Conservation (phyloP, 2,797 vertebrate genomes). For the Ibycter americanus region DNA sequence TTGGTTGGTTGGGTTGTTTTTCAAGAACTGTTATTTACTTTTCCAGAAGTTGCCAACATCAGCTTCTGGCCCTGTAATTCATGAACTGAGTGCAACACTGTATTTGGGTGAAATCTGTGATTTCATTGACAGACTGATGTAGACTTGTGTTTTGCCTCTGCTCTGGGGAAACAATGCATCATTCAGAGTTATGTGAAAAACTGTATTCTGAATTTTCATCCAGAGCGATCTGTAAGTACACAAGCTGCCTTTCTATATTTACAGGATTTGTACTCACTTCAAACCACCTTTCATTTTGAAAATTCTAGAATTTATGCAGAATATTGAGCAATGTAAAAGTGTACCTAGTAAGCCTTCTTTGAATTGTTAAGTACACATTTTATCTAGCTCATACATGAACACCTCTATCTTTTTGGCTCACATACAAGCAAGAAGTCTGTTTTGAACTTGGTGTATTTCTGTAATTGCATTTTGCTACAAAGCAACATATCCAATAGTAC, state of each 20-base stretch:
- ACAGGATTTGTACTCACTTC: neutral
- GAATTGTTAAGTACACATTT: neutral
- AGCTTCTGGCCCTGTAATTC: conserved; percentile 25
- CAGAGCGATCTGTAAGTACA: conserved; percentile 32
- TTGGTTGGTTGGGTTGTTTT: conserved; percentile 12
- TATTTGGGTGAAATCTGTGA: conserved; percentile 9
- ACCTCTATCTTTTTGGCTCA: neutral
- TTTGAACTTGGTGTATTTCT: neutral
- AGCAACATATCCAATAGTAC: neutral
- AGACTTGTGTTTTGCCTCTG: neutral
- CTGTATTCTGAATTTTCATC: conserved; percentile 43
- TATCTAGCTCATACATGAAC: neutral
- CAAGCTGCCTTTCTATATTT: conserved; percentile 31
- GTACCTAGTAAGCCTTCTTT: neutral
- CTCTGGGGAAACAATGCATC: neutral
- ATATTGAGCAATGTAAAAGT: neutral
- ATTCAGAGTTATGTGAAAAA: conserved; percentile 34
- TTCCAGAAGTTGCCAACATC: neutral
- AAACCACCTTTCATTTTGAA: neutral
- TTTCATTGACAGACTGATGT: neutral
- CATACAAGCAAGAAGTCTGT: neutral
- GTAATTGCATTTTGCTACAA: neutral
- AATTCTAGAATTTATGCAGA: neutral
- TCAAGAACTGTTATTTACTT: neutral
- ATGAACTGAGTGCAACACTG: neutral